Percentiles rank a stretch among this genome's conserved stretches.
Conservation (phyloP, 2,113 vertebrate species). For the Aegithalos caudatus region DNA sequence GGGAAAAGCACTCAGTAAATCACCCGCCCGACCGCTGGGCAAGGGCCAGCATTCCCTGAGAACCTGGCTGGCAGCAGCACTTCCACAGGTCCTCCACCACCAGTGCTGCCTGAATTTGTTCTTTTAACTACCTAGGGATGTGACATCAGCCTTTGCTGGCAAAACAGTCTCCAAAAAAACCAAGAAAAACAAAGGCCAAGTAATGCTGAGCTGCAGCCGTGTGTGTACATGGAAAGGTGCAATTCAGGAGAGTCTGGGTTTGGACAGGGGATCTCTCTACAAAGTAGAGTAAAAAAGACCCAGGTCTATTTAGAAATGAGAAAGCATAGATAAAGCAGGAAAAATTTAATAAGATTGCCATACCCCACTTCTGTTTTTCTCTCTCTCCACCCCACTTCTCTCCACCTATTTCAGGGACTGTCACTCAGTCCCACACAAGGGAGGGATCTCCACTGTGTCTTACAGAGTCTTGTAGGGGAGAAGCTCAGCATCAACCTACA, state of each 20-base stretch:
- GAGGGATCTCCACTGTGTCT: not conserved
- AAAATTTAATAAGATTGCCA: not conserved
- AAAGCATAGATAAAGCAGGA: not conserved
- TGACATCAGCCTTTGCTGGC: conserved; percentile 40
- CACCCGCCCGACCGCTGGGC: not conserved
- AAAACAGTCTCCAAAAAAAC: not conserved
- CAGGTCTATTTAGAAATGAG: not conserved
- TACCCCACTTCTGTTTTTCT: not conserved
- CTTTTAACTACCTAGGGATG: conserved; percentile 1
- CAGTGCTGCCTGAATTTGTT: not conserved
- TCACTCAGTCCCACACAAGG: not conserved
- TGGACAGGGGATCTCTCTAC: not conserved
- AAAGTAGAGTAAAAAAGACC: not conserved
- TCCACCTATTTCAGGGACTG: not conserved
- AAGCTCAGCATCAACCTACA: not conserved
- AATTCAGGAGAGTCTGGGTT: not conserved
- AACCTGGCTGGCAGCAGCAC: conserved; percentile 3
- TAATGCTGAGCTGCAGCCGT: not conserved
- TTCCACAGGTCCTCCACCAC: conserved; percentile 35
- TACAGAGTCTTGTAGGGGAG: not conserved
- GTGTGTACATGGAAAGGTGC: rapidly evolving
- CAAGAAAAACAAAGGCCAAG: not conserved
- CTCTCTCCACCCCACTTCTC: not conserved
- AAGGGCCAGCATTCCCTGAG: conserved; percentile 27
- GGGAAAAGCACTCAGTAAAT: conserved; percentile 12